Evolutionary conservation across 2,888 invertebrate species (phyloP).

Genomic region (Coenonympha arcania): DNA sequence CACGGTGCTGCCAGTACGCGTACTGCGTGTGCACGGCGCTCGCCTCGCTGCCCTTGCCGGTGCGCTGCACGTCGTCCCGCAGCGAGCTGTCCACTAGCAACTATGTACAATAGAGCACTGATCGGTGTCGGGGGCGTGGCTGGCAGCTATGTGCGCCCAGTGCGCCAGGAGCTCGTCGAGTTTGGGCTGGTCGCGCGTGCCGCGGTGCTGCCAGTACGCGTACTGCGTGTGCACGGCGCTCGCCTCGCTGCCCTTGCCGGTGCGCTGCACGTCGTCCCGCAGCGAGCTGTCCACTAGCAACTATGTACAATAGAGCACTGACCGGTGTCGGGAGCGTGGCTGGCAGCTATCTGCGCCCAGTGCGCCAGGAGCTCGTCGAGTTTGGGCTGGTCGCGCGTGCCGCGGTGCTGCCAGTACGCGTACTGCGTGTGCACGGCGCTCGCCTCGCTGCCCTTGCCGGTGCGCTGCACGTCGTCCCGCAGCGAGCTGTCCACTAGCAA

Average conservation of each 20-base stretch:
- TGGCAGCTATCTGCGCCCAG: constrained; percentile 77
- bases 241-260: constrained; percentile 32
- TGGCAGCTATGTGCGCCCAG: constrained; percentile 77
- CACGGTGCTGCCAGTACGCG: too few species aligned
- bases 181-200: constrained; percentile 77
- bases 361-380: constrained; percentile 74
- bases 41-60: too few species aligned
- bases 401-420: constrained; percentile 76
- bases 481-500: constrained; percentile 75
- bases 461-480: constrained; percentile 61
- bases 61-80: too few species aligned
- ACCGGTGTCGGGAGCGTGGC: constrained; percentile 48
- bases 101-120: too few species aligned
- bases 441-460: constrained; percentile 32
- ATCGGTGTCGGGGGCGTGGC: constrained; percentile 48
- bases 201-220: constrained; percentile 76
- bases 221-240: constrained; percentile 71
- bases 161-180: constrained; percentile 74
- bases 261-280: constrained; percentile 61
- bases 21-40: too few species aligned
- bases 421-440: constrained; percentile 71
- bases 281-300: constrained; percentile 75
- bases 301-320: too few species aligned
- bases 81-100: too few species aligned
- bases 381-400: constrained; percentile 77